These are phyloP conservation scores for Aspiorhynchus laticeps DNA, from an alignment of 2,113 vertebrate genomes.

Conservation along the genomic window DNA sequence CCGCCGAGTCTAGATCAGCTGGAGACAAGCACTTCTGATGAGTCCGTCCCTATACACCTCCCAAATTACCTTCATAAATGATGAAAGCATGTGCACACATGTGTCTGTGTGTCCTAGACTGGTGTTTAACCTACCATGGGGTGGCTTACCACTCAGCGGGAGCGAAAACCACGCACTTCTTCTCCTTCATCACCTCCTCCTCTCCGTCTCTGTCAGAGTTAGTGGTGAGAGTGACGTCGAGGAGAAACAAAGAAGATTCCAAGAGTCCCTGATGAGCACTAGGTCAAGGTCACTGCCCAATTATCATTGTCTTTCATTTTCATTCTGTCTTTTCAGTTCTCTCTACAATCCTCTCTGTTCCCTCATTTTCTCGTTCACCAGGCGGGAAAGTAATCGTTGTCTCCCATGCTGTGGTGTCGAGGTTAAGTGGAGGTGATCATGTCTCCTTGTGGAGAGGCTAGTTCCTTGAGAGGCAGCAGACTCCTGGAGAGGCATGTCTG, in stretches of 20 bases:
- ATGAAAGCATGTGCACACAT: slow-evolving; percentile 50
- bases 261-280: slow-evolving; percentile 68
- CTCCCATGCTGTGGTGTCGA: slow-evolving; percentile 54
- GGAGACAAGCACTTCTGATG: slow-evolving; percentile 65
- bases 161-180: slow-evolving; percentile 40
- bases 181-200: slow-evolving; percentile 31
- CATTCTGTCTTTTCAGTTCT: slow-evolving; percentile 52
- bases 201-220: slow-evolving; percentile 9
- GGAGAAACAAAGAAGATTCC: slow-evolving; percentile 52
- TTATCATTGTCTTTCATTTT: slow-evolving; percentile 47
- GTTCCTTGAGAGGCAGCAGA: slow-evolving; percentile 33
- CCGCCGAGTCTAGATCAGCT: slow-evolving; percentile 46
- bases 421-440: slow-evolving; percentile 54
- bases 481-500: slow-evolving; percentile 15
- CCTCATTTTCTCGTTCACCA: slow-evolving; percentile 52
- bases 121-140: slow-evolving; percentile 69
- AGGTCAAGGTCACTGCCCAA: slow-evolving; percentile 59
- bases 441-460: slow-evolving; percentile 25
- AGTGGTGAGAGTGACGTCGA: slow-evolving; percentile 9
- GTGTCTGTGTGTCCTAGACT: slow-evolving; percentile 56
- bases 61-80: slow-evolving; percentile 63
- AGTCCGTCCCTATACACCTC: slow-evolving; percentile 50
- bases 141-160: slow-evolving; percentile 57
- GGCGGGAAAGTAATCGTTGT: slow-evolving; percentile 49
- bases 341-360: slow-evolving; percentile 21